Evolutionary conservation across 1,140 invertebrate genomes (phyloP).

Genomic region (Rhyacophila brunnea): DNA sequence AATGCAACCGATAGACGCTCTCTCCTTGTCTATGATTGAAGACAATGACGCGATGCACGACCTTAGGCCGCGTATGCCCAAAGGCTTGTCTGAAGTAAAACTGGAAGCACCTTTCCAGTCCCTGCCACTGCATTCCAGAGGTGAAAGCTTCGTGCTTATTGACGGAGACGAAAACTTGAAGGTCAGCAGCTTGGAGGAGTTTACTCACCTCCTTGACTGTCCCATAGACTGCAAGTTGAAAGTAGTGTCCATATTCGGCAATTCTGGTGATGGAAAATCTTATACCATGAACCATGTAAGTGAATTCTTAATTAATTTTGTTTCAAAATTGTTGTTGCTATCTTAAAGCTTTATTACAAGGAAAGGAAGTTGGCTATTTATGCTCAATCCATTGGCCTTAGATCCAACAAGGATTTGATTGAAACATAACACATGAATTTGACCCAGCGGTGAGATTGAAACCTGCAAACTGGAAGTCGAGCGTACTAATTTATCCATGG

Average conservation of each 20-base stretch:
- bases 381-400: too few species aligned
- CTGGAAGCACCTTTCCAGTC: constrained; percentile 19
- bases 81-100: background rate
- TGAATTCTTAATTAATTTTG: background rate
- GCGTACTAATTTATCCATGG: too few species aligned
- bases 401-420: too few species aligned
- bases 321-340: too few species aligned
- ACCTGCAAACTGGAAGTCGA: too few species aligned
- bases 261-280: constrained; percentile 85
- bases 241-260: constrained; percentile 86
- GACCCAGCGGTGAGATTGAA: too few species aligned
- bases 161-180: constrained; percentile 57
- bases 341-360: too few species aligned
- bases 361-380: too few species aligned
- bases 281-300: constrained; percentile 73
- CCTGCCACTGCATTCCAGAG: constrained; percentile 13
- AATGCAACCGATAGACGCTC: constrained; percentile 12
- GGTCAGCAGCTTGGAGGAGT: constrained; percentile 54
- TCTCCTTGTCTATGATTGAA: background rate
- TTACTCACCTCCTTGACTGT: constrained; percentile 53
- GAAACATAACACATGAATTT: too few species aligned
- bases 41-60: constrained; percentile 8
- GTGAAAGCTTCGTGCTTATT: constrained; percentile 55
- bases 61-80: background rate
- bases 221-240: constrained; percentile 61